These are phyloP conservation scores for Drosophila buzzatii DNA, from an alignment of 2,888 invertebrate genomes.

Conservation along the genomic window DNA sequence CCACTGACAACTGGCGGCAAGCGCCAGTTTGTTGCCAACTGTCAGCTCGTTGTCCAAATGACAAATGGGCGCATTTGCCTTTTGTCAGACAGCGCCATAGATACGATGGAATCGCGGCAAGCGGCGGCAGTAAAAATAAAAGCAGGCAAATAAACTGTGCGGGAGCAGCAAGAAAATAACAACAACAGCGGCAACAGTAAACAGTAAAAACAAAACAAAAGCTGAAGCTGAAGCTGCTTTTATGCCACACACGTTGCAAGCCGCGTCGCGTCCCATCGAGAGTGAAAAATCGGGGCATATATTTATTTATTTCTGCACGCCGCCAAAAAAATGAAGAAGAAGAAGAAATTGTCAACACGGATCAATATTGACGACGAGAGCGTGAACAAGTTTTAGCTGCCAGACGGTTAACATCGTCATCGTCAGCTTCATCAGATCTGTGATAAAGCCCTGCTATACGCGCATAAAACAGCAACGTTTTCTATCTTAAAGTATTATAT, in stretches of 20 bases:
- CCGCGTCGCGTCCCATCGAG: slow-evolving; percentile 8
- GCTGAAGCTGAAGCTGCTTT: slow-evolving; percentile 43
- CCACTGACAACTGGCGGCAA: slow-evolving; percentile 47
- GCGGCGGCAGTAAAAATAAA: slow-evolving; percentile 68
- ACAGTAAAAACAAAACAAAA: slow-evolving; percentile 10
- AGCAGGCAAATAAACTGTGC: slow-evolving; percentile 54
- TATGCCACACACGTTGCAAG: slow-evolving; percentile 61
- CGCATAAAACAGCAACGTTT: slow-evolving; percentile 59
- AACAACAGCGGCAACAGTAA: slow-evolving; percentile 10
- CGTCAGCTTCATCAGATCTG: slow-evolving; percentile 37
- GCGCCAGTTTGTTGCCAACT: slow-evolving; percentile 43
- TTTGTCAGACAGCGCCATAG: slow-evolving; percentile 58
- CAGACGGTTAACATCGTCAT: slow-evolving; percentile 31
- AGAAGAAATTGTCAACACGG: slow-evolving; percentile 70
- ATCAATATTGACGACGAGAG: slow-evolving; percentile 57
- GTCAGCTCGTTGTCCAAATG: slow-evolving; percentile 79
- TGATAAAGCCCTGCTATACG: slow-evolving; percentile 39
- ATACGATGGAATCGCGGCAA: slow-evolving; percentile 67
- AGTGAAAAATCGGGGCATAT: slow-evolving; percentile 54
- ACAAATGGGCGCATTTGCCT: slow-evolving; percentile 80
- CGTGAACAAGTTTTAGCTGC: slow-evolving; percentile 11
- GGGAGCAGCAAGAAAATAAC: slow-evolving; percentile 23
- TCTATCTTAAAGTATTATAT: slow-evolving; percentile 71
- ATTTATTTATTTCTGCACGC: slow-evolving; percentile 61
- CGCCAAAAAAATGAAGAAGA: slow-evolving; percentile 32